These are phyloP conservation scores for Drosophila murphyi DNA, from an alignment of 1,140 invertebrate genomes.

Conservation along the genomic window DNA sequence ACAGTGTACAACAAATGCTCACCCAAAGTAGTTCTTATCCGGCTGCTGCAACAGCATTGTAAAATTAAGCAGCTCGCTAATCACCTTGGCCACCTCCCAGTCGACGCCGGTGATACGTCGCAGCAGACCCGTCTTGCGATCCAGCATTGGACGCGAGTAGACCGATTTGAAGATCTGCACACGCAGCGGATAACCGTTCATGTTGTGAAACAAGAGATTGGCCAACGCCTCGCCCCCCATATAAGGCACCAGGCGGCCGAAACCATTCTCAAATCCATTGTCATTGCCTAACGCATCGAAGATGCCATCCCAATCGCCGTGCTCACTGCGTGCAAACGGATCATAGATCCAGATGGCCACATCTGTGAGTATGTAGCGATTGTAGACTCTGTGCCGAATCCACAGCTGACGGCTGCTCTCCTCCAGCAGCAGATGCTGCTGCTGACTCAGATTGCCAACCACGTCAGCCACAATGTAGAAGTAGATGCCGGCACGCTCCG, in stretches of 20 bases:
- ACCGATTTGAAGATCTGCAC: conserved; percentile 77
- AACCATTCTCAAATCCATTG: conserved; percentile 5
- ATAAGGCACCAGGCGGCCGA: conserved; percentile 58
- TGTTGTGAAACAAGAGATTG: conserved; percentile 54
- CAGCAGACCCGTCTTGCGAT: conserved; percentile 46
- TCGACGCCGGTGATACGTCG: conserved; percentile 60
- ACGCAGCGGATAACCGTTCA: conserved; percentile 68
- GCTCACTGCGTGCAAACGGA: conserved; percentile 42
- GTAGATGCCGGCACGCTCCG: conserved; percentile 34
- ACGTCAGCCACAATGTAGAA: conserved; percentile 56
- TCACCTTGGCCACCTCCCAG: conserved; percentile 60
- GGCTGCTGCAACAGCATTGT: conserved; percentile 74
- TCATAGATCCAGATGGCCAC: conserved; percentile 60
- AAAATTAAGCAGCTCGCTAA: conserved; percentile 66
- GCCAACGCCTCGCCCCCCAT: conserved; percentile 40
- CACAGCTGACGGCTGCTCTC: conserved; percentile 47
- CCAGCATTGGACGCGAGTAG: conserved; percentile 52
- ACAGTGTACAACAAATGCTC: not conserved
- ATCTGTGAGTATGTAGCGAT: conserved; percentile 52
- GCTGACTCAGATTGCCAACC: conserved; percentile 7
- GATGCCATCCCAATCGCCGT: not conserved
- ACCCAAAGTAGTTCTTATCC: conserved; percentile 76
- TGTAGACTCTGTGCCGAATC: conserved; percentile 51
- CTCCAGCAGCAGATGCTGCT: conserved; percentile 43
- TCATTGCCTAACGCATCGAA: not conserved